These are phyloP conservation scores for Sinella curviseta DNA, from an alignment of 1,140 invertebrate species.

Conservation along the genomic window DNA sequence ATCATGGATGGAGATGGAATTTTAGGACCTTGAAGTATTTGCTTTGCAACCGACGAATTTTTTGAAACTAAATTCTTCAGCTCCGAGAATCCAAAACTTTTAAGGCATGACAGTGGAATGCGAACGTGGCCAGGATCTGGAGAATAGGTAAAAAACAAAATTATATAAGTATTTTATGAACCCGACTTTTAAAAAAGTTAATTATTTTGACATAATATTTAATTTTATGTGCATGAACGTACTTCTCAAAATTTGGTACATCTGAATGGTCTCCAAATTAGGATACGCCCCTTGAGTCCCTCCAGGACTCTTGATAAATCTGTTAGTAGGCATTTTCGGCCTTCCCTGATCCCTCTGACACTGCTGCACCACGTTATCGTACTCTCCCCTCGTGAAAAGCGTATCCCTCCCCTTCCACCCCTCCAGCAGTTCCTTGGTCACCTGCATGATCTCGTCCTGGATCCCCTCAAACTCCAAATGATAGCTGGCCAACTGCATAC, in stretches of 20 bases:
- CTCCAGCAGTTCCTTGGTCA: neutral
- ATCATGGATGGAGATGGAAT: neutral
- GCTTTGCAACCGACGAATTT: neutral
- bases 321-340: neutral
- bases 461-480: slow-evolving; percentile 4
- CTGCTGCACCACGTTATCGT: neutral
- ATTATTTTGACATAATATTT: too few species aligned
- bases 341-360: neutral
- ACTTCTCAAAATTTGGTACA: slow-evolving; percentile 14
- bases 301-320: slow-evolving; percentile 16
- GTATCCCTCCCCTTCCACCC: neutral
- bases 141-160: slow-evolving; percentile 4
- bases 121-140: slow-evolving; percentile 13
- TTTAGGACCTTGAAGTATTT: neutral
- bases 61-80: neutral
- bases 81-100: slow-evolving; percentile 2
- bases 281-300: neutral
- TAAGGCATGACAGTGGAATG: neutral
- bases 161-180: neutral
- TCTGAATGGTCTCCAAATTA: neutral
- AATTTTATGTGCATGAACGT: neutral
- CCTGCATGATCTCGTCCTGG: slow-evolving; percentile 11
- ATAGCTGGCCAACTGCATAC: neutral
- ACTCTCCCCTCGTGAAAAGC: neutral
- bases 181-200: neutral